These are phyloP conservation scores for Hemiprocne comata DNA, from an alignment of 2,113 vertebrate genomes.

Conservation along the genomic window DNA sequence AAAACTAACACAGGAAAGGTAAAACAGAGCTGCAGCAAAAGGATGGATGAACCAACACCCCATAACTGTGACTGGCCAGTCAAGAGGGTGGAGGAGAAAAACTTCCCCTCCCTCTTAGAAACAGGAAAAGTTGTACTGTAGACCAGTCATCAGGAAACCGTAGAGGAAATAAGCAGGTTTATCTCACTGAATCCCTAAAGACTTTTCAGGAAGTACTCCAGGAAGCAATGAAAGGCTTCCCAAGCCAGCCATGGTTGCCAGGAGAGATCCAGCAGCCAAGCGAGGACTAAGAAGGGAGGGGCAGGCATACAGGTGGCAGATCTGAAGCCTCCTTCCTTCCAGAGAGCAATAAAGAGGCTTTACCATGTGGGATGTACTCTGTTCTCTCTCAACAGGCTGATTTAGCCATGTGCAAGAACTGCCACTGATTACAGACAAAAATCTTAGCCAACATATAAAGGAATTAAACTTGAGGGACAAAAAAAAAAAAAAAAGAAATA, in stretches of 20 bases:
- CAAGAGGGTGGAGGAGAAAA: not conserved
- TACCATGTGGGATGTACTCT: not conserved
- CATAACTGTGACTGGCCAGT: not conserved
- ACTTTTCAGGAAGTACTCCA: constrained; percentile 50
- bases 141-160: constrained; percentile 38
- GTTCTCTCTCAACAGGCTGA: not conserved
- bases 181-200: constrained; percentile 28
- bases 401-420: not conserved
- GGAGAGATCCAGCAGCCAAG: constrained; percentile 2
- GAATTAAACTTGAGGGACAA: not conserved
- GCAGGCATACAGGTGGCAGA: constrained; percentile 12
- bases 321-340: not conserved
- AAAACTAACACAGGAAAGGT: not conserved
- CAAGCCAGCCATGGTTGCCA: not conserved
- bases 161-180: constrained; percentile 35
- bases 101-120: not conserved
- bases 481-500: too few relatives aligned
- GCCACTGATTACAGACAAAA: not conserved
- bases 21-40: not conserved
- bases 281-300: not conserved
- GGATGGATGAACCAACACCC: not conserved
- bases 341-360: not conserved
- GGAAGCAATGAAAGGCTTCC: constrained; percentile 66
- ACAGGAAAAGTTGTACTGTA: constrained; percentile 3
- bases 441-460: not conserved